Conservation (phyloP, 2,888 invertebrate genomes). For the Iselma pallidipennis region DNA sequence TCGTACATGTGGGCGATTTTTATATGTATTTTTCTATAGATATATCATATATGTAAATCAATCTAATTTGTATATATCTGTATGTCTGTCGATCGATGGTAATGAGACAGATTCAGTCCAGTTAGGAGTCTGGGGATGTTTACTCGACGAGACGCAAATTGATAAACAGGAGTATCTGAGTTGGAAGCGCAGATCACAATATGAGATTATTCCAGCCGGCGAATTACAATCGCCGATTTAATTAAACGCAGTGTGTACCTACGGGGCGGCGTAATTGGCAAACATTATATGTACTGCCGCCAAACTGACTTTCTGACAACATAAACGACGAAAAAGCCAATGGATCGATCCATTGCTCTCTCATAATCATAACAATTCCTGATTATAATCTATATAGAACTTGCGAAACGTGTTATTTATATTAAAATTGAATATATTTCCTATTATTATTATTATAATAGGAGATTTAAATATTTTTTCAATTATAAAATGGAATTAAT, state of each 20-base stretch:
- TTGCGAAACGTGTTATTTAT: background rate
- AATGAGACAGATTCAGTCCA: background rate
- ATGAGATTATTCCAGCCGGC: slow-evolving; percentile 44
- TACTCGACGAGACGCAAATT: slow-evolving; percentile 35
- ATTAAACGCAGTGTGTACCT: slow-evolving; percentile 46
- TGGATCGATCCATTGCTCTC: background rate
- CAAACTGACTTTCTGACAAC: slow-evolving; percentile 15
- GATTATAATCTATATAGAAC: background rate
- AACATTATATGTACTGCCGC: slow-evolving; percentile 27
- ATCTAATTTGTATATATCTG: background rate
- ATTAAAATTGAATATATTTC: background rate
- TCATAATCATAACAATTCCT: no score
- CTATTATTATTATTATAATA: background rate
- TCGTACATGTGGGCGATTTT: no score
- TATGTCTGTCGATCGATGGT: background rate
- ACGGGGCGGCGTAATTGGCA: slow-evolving; percentile 45
- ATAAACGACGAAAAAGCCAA: background rate
- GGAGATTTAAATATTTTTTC: background rate
- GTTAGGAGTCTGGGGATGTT: slow-evolving; percentile 16
- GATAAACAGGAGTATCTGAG: slow-evolving; percentile 38
- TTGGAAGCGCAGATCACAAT: slow-evolving; percentile 43
- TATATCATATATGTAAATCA: background rate
- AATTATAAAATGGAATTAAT: background rate
- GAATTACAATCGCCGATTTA: slow-evolving; percentile 49
- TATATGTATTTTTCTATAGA: no score